Percentiles rank a stretch among this genome's conserved stretches.
Conservation (phyloP, 2,797 vertebrate species). For the Tolypeutes matacus region DNA sequence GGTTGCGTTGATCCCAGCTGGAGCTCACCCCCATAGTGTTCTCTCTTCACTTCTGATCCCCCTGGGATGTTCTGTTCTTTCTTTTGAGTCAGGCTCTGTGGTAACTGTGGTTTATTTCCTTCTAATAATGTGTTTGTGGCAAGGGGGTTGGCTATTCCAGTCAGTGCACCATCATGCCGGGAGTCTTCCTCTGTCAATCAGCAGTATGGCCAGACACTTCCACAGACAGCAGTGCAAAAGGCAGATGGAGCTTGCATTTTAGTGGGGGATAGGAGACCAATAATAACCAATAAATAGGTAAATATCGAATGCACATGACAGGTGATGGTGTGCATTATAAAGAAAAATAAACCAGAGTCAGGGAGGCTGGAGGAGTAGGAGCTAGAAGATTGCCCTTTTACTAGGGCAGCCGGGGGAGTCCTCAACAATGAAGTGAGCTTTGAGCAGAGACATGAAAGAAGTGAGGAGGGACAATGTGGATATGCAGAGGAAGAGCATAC, state of each 20-base stretch:
- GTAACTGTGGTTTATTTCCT: not conserved
- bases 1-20: not conserved
- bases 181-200: not conserved
- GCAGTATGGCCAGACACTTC: not conserved
- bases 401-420: not conserved
- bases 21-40: not conserved
- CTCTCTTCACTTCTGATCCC: not conserved
- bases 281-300: not conserved
- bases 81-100: not conserved
- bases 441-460: not conserved
- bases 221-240: not conserved
- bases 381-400: not conserved
- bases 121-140: not conserved
- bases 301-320: too few species aligned
- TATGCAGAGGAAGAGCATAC: not conserved
- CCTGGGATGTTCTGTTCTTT: not conserved
- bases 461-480: not conserved
- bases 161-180: not conserved
- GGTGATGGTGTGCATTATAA: not conserved
- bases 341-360: not conserved
- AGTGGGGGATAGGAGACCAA: not conserved
- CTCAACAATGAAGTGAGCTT: not conserved
- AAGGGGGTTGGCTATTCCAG: fast-evolving
- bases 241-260: not conserved
- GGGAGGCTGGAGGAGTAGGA: not conserved